phyloP scores from a whole-genome alignment of 2,888 invertebrate species.

The Phortica okadai region DNA sequence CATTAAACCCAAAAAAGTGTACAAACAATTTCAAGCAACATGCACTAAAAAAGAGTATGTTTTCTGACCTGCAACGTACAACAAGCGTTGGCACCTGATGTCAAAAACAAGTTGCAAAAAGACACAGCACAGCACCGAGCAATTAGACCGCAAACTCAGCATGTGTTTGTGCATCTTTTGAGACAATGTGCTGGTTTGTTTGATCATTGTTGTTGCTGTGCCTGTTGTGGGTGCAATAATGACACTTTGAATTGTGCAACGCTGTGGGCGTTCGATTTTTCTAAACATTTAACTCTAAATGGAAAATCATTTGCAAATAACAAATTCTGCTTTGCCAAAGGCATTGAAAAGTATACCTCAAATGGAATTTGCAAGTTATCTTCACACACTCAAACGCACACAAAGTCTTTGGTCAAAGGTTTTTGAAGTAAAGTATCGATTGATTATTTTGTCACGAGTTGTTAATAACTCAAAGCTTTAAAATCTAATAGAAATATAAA shows the following conservation, averaged over 20 bases:
- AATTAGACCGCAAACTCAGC: background rate
- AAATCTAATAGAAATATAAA: too few relatives aligned
- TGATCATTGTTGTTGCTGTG: too few relatives aligned
- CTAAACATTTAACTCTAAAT: conserved; percentile 44
- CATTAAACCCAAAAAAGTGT: background rate
- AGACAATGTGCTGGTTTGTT: background rate
- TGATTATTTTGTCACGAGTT: too few relatives aligned
- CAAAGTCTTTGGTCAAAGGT: too few relatives aligned
- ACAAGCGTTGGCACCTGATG: conserved; percentile 38
- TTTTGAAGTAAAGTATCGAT: too few relatives aligned
- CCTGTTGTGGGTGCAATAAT: too few relatives aligned
- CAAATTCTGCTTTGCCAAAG: background rate
- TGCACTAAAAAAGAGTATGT: conserved; percentile 42
- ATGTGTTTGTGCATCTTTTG: background rate
- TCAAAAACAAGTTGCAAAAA: conserved; percentile 36
- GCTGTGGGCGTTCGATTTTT: conserved; percentile 34
- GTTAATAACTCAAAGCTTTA: too few relatives aligned
- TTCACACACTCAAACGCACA: too few relatives aligned
- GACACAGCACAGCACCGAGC: conserved; percentile 11
- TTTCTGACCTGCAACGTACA: conserved; percentile 45
- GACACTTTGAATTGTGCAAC: background rate
- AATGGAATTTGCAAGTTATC: background rate
- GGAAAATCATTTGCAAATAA: conserved; percentile 39
- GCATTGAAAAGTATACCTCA: conserved; percentile 37
- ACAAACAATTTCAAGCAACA: conserved; percentile 20